Percentiles rank a stretch among this genome's conserved stretches.
phyloP scores from a whole-genome alignment of 2,797 vertebrate genomes.

The Coregonus suidteri region DNA sequence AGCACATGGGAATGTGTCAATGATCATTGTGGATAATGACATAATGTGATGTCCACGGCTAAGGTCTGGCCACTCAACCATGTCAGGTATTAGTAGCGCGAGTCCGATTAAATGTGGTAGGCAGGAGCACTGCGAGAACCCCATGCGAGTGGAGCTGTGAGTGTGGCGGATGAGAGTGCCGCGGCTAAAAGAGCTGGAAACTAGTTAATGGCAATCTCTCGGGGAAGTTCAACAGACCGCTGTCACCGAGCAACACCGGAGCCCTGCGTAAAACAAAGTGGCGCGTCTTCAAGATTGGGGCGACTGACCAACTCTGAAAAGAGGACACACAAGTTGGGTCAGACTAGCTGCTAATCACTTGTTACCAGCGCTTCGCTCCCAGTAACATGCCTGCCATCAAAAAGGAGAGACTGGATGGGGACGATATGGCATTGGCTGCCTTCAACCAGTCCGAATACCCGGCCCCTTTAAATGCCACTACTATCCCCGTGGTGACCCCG shows the following conservation, averaged over 20 bases:
- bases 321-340: conserved; percentile 74
- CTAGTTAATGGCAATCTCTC: conserved; percentile 78
- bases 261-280: conserved; percentile 76
- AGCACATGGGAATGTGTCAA: conserved; percentile 58
- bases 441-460: conserved; percentile 91
- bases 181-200: conserved; percentile 70
- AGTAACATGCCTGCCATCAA: conserved; percentile 95
- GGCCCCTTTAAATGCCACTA: conserved; percentile 86
- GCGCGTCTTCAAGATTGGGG: conserved; percentile 76
- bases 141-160: conserved; percentile 64
- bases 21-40: conserved; percentile 69
- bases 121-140: conserved; percentile 65
- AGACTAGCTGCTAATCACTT: conserved; percentile 71
- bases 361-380: conserved; percentile 72
- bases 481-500: conserved; percentile 89
- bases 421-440: conserved; percentile 90
- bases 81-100: conserved; percentile 83
- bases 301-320: conserved; percentile 69
- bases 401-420: conserved; percentile 91
- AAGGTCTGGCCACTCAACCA: conserved; percentile 74
- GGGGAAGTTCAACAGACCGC: conserved; percentile 73
- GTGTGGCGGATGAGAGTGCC: conserved; percentile 60
- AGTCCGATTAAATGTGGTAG: conserved; percentile 82
- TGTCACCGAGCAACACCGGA: conserved; percentile 75
- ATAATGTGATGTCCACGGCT: conserved; percentile 72